Conservation (phyloP, 2,113 vertebrate species). For the Cavia porcellus region DNA sequence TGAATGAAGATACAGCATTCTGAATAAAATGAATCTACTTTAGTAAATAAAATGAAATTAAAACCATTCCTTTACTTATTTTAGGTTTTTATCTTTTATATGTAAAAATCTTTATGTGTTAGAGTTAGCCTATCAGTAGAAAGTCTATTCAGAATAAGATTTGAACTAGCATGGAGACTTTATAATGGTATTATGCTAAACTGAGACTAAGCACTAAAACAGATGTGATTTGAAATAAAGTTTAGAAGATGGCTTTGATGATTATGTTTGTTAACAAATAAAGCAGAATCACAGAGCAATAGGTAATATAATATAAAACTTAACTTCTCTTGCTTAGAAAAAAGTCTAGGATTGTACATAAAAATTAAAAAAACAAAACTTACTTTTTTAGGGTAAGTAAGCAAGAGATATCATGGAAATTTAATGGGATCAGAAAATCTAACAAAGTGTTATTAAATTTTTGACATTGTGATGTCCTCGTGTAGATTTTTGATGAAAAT, state of each 20-base stretch:
- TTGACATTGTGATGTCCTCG: background rate
- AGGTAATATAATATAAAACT: background rate
- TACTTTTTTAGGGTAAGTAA: slow-evolving; percentile 45
- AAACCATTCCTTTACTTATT: slow-evolving; percentile 17
- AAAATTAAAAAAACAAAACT: slow-evolving; percentile 78
- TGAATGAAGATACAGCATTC: slow-evolving; percentile 28
- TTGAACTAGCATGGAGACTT: slow-evolving; percentile 32
- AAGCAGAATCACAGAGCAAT: background rate
- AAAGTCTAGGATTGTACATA: background rate
- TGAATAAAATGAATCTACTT: slow-evolving; percentile 34
- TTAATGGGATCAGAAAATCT: background rate
- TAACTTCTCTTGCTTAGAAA: background rate
- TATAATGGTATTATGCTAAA: background rate
- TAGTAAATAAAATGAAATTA: background rate
- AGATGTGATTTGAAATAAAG: slow-evolving; percentile 5
- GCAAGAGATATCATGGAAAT: background rate
- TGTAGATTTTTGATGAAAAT: slow-evolving; percentile 7
- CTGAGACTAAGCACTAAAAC: slow-evolving; percentile 49
- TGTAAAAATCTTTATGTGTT: background rate
- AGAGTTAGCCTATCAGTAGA: slow-evolving; percentile 19
- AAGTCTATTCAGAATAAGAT: slow-evolving; percentile 36
- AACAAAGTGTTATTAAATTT: slow-evolving; percentile 25
- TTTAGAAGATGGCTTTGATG: slow-evolving; percentile 14
- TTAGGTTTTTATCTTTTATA: slow-evolving; percentile 15
- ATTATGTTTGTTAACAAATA: slow-evolving; percentile 15